phyloP scores from a whole-genome alignment of 2,888 invertebrate genomes.

The Eupithecia dodoneata region DNA sequence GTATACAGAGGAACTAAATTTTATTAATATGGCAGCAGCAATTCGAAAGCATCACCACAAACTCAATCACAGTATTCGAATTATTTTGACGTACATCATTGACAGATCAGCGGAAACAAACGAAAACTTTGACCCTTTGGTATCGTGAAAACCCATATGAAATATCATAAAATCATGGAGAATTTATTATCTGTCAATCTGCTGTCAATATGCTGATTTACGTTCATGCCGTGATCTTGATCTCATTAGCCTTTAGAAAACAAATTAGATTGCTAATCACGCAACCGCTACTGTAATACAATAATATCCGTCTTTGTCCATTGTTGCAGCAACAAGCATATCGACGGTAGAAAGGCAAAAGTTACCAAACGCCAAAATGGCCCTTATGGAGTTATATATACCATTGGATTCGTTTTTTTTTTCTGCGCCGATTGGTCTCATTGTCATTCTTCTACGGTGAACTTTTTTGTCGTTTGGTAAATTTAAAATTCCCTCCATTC shows the following conservation, averaged over 20 bases:
- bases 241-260: slow-evolving; percentile 39
- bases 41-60: neutral
- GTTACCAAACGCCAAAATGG: too few species aligned
- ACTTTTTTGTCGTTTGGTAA: too few species aligned
- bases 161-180: neutral
- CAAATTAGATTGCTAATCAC: slow-evolving; percentile 57
- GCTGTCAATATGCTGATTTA: slow-evolving; percentile 13
- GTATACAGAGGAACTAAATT: neutral
- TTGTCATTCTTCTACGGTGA: too few species aligned
- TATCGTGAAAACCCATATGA: neutral
- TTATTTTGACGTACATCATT: neutral
- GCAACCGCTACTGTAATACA: slow-evolving; percentile 53
- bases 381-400: too few species aligned
- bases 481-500: too few species aligned
- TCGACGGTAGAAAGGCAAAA: too few species aligned
- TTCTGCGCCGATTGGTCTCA: too few species aligned
- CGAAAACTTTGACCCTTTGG: neutral
- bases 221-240: slow-evolving; percentile 21
- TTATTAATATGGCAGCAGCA: neutral
- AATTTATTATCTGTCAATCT: neutral
- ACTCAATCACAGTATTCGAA: neutral
- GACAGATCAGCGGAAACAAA: neutral
- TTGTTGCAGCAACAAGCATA: slow-evolving; percentile 68
- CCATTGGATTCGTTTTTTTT: too few species aligned
- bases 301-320: slow-evolving; percentile 53